Conservation (phyloP, 2,113 vertebrate species). For the Pachycephala philippinensis region DNA sequence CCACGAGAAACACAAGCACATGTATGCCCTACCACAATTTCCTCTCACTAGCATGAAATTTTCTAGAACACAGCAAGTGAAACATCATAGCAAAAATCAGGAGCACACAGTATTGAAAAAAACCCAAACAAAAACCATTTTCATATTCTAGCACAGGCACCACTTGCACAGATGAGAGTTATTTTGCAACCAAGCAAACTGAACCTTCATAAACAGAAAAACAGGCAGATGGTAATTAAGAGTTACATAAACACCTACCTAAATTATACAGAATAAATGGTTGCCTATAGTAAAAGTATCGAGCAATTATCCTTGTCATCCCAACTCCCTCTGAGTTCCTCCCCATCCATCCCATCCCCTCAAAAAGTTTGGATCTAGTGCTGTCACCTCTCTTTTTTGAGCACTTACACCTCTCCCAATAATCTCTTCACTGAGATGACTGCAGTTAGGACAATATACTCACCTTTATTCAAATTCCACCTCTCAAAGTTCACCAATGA, state of each 20-base stretch:
- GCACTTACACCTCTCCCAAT: background rate
- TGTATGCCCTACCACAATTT: background rate
- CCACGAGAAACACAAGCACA: background rate
- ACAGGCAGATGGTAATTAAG: conserved; percentile 21
- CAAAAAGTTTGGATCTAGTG: background rate
- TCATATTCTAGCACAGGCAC: background rate
- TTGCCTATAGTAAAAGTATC: background rate
- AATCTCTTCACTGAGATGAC: background rate
- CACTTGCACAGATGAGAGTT: background rate
- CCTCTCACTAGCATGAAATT: background rate
- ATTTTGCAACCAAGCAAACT: conserved; percentile 34
- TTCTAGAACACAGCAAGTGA: background rate
- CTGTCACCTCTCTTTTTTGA: background rate
- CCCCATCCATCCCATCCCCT: background rate
- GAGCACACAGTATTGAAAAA: background rate
- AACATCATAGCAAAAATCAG: background rate
- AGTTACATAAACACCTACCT: conserved; percentile 26
- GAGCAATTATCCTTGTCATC: background rate
- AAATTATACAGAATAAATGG: conserved; percentile 1
- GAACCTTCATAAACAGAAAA: conserved; percentile 2
- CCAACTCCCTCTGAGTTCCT: background rate
- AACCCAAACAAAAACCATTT: background rate
- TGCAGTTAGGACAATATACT: background rate
- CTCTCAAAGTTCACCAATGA: background rate
- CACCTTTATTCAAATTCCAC: background rate